Percentiles rank a stretch among this genome's conserved stretches.
phyloP scores from a whole-genome alignment of 1,140 invertebrate genomes.

The Neodiprion fabricii region DNA sequence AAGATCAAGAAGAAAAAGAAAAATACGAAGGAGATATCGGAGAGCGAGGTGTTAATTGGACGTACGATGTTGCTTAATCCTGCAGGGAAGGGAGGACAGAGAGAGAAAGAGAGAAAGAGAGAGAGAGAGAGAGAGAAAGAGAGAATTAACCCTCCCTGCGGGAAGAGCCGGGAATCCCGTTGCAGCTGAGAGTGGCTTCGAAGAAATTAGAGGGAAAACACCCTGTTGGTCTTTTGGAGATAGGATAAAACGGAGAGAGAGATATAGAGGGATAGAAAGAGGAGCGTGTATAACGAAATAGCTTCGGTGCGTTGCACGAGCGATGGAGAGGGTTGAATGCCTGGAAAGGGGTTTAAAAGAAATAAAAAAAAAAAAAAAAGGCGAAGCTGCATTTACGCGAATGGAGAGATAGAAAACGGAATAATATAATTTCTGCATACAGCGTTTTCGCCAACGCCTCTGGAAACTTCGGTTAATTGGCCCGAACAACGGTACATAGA shows the following conservation, averaged over 20 bases:
- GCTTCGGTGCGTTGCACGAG: not conserved
- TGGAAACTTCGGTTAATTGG: too few species aligned
- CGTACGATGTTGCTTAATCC: conserved; percentile 18
- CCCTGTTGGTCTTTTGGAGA: not conserved
- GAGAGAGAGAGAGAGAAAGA: not conserved
- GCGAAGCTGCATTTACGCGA: too few species aligned
- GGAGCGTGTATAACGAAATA: conserved; percentile 9
- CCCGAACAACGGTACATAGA: too few species aligned
- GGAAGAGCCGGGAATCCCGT: not conserved
- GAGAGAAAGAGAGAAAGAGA: conserved; percentile 2
- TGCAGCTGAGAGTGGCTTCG: conserved; percentile 15
- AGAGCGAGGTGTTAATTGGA: conserved; percentile 8
- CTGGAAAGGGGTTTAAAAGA: conserved; percentile 8
- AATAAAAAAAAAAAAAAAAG: conserved; percentile 20
- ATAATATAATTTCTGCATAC: too few species aligned
- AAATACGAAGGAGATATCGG: too few species aligned
- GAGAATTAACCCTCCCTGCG: conserved; percentile 5
- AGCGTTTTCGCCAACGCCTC: too few species aligned
- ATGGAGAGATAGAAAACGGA: too few species aligned
- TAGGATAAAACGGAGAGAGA: not conserved
- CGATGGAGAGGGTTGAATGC: not conserved
- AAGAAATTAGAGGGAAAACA: conserved; percentile 26
- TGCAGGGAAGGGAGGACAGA: not conserved
- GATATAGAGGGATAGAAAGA: not conserved
- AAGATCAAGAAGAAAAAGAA: too few species aligned